Evolutionary conservation across 2,797 vertebrate species (phyloP).

Genomic region (Orientallactaga sibirica): DNA sequence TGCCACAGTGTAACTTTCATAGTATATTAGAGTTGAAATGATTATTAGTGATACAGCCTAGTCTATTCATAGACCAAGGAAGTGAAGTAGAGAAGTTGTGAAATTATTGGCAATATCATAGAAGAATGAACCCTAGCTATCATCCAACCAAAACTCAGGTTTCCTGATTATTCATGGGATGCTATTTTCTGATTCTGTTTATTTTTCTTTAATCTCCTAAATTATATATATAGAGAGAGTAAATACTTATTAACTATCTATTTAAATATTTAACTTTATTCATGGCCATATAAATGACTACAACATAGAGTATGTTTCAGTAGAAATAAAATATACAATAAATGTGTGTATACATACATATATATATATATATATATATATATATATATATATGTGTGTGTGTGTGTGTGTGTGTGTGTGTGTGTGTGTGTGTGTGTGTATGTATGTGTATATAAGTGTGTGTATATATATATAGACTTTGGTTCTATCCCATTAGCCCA

Average conservation of each 20-base stretch:
- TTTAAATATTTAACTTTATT: conserved; percentile 9
- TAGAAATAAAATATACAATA: background rate
- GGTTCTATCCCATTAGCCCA: background rate
- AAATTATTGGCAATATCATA: conserved; percentile 8
- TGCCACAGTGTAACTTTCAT: conserved; percentile 39
- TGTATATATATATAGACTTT: background rate
- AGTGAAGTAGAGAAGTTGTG: conserved; percentile 41
- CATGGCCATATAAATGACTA: background rate
- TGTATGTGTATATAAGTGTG: too few species aligned
- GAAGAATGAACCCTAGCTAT: conserved; percentile 10
- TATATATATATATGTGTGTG: too few species aligned
- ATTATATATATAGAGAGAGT: background rate
- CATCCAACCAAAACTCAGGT: background rate
- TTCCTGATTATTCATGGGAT: background rate
- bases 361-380: too few species aligned
- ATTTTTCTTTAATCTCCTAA: background rate
- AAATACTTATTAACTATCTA: conserved; percentile 12
- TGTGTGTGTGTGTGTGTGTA: too few species aligned
- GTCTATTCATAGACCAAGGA: conserved; percentile 46
- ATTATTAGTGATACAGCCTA: conserved; percentile 19
- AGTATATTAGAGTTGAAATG: conserved; percentile 57
- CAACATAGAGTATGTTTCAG: background rate
- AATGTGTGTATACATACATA: too few species aligned
- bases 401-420: too few species aligned
- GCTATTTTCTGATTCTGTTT: background rate